Base-by-base conservation (phyloP, 1,140 invertebrate species). In the Drosophila rufa region DNA sequence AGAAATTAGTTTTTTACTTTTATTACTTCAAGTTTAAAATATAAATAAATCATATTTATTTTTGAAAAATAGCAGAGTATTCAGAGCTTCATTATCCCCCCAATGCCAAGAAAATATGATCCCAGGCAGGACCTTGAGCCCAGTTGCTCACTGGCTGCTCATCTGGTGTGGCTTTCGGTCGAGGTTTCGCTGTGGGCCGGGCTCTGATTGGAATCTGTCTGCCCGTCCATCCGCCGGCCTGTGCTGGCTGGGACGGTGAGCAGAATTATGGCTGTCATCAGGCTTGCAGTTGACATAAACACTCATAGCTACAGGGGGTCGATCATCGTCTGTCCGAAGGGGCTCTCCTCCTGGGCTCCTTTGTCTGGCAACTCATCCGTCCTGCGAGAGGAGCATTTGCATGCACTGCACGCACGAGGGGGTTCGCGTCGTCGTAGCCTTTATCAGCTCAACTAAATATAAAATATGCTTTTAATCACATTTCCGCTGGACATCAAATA, bases 391-490 rank as follows among this genome's bases (percentile, higher is more conserved):
- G 12, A 27, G 22, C 70, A 74, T 74, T 74, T 74, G 70, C 70
- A 74, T 74, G 70, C 68, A 43, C 11, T 73, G 70, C 70, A 74
- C 70, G 70, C 70, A 74, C 70, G n/a, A 14, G 46, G 9, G 33
- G 33, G 45, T 71, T 50, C 47, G 42, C 14, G 46, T 27, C 14
- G 46, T 27, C 60, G 53, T 8, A 46, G 74, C 58, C 46, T 69
- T 77, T 77, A 81, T 78, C 71, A 73, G 40, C 74, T 59, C 75
- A 70, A 81, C 60, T 84, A 80, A 75, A 80, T 79, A 84, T 87
- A 87, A 89, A 87, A 89, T 89, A 90, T 90, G 81, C 84, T 89
- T 89, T 89, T 90, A 89, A 89, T 84, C 84, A 90, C 84, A 89
- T 89, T 89, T 89, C 85, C 80, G 85, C 66, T 90, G 71, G 60